Evolutionary conservation across 2,113 vertebrate genomes (phyloP), one percentile per base, ranked within the genome.

Genomic region (Psilopsiagon aymara): DNA sequence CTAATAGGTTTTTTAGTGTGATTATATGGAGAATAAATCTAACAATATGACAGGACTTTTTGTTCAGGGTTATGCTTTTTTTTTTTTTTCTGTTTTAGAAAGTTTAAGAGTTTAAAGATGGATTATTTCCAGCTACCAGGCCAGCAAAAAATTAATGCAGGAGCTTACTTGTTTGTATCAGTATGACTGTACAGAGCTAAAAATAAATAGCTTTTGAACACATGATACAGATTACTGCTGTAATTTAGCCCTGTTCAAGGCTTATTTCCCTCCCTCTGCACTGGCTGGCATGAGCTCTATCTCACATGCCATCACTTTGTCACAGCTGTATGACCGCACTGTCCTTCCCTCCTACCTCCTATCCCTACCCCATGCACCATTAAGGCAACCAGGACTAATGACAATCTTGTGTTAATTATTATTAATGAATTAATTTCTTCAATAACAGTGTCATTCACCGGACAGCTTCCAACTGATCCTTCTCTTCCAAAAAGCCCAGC

Each of bases 391-490:
- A 16, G 47, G 10, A 64, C 60, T 64, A 41, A 75, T 2, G 73
- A n/a, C 24, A 53, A 12, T 3, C 33, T 43, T 7, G 23, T 17
- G 39, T 59, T 84, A 64, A 75, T 78, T 47, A 67, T 89, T 1
- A 1, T 49, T 6, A 66, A 82, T 2, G 10, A 35, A 18, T 3
- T 12, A 17, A 23, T 46, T 81, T 33, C 47, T 17, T 25, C 24
- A 24, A 15, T 39, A 14, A 51, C 41, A 35, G 43, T 11, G 33
- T 13, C 29, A 74, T 66, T 96, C 80, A 99, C 99, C 98, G 97
- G 80, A 99, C 98, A 3, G 98, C 99, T 14, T 98, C 98, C 92
- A 97, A 59, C 97, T 99, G 99, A 89, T 99, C 99, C 91, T 98
- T 98, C 84, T 99, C 99, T 94, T 99, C 99, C 68, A 98, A 91